Evolutionary conservation across 1,140 invertebrate species (phyloP).

Genomic region (Drosophila ananassae): DNA sequence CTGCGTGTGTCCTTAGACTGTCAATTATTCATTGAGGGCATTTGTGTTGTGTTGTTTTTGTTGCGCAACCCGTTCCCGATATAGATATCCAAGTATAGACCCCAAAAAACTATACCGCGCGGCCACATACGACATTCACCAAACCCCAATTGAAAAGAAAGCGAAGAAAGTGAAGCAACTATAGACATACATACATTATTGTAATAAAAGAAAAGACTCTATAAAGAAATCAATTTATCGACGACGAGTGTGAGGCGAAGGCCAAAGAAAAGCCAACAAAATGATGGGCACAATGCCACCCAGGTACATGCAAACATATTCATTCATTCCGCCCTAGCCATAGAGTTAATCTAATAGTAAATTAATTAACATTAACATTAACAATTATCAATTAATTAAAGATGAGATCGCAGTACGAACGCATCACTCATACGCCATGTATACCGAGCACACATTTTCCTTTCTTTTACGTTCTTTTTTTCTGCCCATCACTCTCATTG

Average conservation of each 20-base stretch:
- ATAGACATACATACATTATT: constrained; percentile 13
- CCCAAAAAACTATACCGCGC: constrained; percentile 51
- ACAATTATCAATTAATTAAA: constrained; percentile 1
- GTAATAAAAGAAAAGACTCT: constrained; percentile 26
- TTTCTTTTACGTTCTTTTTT: constrained; percentile 17
- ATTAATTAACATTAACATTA: constrained; percentile 58
- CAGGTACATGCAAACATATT: constrained; percentile 82
- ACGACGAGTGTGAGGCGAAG: constrained; percentile 42
- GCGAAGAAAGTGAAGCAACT: constrained; percentile 25
- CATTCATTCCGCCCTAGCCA: constrained; percentile 53
- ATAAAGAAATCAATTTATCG: constrained; percentile 50
- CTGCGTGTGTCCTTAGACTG: constrained; percentile 77
- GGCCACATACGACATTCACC: constrained; percentile 84
- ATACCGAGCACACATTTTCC: constrained; percentile 28
- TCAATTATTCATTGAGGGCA: constrained; percentile 82
- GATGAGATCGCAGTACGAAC: constrained; percentile 35
- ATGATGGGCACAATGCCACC: constrained; percentile 84
- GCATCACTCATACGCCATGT: constrained; percentile 71
- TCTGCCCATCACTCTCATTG: constrained; percentile 47
- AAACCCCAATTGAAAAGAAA: constrained; percentile 49
- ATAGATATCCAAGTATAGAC: constrained; percentile 35
- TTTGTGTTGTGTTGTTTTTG: constrained; percentile 74
- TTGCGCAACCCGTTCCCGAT: constrained; percentile 51
- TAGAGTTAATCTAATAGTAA: constrained; percentile 62
- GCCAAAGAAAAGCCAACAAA: constrained; percentile 70